These are phyloP conservation scores for Anhinga anhinga DNA, from an alignment of 2,113 vertebrate species.

Conservation along the genomic window DNA sequence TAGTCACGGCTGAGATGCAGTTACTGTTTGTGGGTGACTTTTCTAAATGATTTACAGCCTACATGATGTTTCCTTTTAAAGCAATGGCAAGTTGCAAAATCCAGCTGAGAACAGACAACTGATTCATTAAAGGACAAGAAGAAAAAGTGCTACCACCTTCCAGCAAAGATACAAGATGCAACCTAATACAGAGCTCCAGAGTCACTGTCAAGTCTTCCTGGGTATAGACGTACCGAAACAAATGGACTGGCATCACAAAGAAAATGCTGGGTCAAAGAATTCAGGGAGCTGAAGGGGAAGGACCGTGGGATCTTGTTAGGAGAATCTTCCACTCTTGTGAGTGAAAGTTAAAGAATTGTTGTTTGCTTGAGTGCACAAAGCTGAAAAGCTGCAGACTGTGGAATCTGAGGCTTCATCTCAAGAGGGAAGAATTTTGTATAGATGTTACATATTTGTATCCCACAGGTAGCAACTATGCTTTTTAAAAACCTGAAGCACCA, in stretches of 20 bases:
- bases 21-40: slow-evolving; percentile 48
- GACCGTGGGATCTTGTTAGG: neutral
- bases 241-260: neutral
- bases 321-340: neutral
- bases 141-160: neutral
- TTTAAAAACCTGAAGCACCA: neutral
- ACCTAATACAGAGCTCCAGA: neutral
- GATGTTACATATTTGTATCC: neutral
- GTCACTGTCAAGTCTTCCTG: neutral
- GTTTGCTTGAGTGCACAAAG: neutral
- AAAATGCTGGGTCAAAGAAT: neutral
- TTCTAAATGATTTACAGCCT: slow-evolving; percentile 46
- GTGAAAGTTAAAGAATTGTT: neutral
- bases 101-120: neutral
- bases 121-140: neutral
- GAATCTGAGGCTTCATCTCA: neutral
- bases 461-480: neutral
- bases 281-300: neutral
- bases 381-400: neutral
- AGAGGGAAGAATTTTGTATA: neutral
- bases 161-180: slow-evolving; percentile 4
- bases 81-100: slow-evolving; percentile 12
- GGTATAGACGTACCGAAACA: neutral
- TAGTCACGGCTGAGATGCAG: slow-evolving; percentile 3
- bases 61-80: slow-evolving; percentile 37